Base-by-base conservation (phyloP, 2,797 vertebrate genomes). In the Anolis apletophallus region DNA sequence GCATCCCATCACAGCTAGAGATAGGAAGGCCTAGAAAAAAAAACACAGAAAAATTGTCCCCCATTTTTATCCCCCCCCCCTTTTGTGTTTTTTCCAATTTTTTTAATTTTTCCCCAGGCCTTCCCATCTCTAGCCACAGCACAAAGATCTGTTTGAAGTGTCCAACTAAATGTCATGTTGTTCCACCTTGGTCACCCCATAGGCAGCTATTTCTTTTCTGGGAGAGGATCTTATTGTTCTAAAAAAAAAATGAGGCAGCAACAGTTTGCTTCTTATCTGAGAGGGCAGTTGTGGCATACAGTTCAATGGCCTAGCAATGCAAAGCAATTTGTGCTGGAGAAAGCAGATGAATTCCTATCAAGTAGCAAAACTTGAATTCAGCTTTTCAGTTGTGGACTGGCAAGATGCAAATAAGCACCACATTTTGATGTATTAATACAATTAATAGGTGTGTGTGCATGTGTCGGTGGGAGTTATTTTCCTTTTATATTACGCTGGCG, bases 401-500 rank as follows among this genome's bases (percentile, higher is more conserved):
- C 16, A n/a, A n/a, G n/a, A n/a, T n/a, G 59, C 21, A 68, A 85
- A 9, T 64, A 19, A 61, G 0, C 61, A 8, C 29, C 46, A 23
- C 10, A 75, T 11, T 4, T 80, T 84, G 85, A 50, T 72, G n/a
- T 55, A 81, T 68, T 68, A 36, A 76, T n/a, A 46, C 10, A 80
- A 86, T 17, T 64, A 14, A 75, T 36, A 23, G 14, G 5, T 26
- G 3, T 32, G 17, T 75, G 23, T 29, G 36, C 29, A 50, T 9
- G 46, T 1, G 23, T 26, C 13, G 9, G 26, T n/a, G 14, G 12
- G 9, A 21, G 32, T 21, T 72, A 3, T 81, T 80, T 74, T 59
- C 50, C 85, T 59, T 81, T 76, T 79, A 8, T 79, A 92, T 77
- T 76, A 69, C 76, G 85, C 61, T 87, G 83, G 84, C 75, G 59